Evolutionary conservation across 1,140 invertebrate species (phyloP).

Genomic region (Zophobas atratus): DNA sequence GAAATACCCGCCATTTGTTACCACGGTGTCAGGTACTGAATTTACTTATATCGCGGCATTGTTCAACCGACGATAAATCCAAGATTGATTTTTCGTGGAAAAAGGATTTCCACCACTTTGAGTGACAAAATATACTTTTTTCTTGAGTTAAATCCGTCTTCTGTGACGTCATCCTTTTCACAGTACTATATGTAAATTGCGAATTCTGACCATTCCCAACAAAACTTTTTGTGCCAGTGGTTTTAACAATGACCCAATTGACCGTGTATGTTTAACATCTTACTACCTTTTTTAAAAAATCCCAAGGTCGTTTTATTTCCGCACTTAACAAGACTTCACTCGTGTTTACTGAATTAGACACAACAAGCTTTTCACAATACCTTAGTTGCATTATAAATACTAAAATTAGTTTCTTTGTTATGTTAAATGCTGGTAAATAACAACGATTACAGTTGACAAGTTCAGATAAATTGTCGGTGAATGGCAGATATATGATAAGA

Average conservation of each 20-base stretch:
- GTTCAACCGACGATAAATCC: too few relatives aligned
- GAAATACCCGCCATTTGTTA: too few relatives aligned
- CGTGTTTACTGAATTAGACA: constrained; percentile 9
- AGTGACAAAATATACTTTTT: too few relatives aligned
- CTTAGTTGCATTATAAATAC: constrained; percentile 13
- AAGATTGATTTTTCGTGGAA: too few relatives aligned
- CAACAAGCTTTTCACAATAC: background rate
- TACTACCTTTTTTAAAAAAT: background rate
- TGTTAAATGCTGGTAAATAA: constrained; percentile 9
- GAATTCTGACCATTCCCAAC: constrained; percentile 9
- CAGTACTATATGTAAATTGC: background rate
- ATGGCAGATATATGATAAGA: too few relatives aligned
- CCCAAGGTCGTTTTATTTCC: background rate
- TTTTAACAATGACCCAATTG: background rate
- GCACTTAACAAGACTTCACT: background rate
- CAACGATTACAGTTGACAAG: background rate
- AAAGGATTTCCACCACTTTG: too few relatives aligned
- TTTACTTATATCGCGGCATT: too few relatives aligned
- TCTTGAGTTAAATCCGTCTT: too few relatives aligned
- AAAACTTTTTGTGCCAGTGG: background rate
- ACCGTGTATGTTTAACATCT: background rate
- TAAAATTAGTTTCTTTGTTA: constrained; percentile 12
- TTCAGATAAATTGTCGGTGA: too few relatives aligned
- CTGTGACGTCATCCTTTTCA: background rate
- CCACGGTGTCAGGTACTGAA: too few relatives aligned